Percentiles rank a stretch among this genome's conserved stretches.
Conservation (phyloP, 2,113 vertebrate species). For the Dicerorhinus sumatrensis region DNA sequence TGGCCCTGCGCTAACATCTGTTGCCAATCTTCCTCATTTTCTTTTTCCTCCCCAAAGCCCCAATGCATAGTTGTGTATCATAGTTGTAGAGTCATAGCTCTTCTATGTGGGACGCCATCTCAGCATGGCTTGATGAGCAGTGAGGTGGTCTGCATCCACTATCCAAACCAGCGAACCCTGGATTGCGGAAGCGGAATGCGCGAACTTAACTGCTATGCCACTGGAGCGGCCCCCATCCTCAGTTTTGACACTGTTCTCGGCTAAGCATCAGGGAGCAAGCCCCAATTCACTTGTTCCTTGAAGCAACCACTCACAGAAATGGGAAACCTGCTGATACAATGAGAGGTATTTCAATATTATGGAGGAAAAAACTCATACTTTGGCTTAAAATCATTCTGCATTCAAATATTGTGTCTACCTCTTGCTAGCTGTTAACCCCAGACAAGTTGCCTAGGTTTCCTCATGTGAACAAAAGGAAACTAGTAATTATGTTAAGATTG, state of each 20-base stretch:
- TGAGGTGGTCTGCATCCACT: no score
- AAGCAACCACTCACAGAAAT: neutral
- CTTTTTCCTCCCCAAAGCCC: no score
- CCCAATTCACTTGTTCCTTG: neutral
- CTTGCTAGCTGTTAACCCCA: neutral
- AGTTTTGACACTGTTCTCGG: neutral
- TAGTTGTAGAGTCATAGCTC: no score
- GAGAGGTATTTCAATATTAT: neutral
- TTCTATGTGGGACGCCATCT: no score
- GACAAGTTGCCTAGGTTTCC: neutral
- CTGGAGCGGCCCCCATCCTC: neutral
- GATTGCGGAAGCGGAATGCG: no score
- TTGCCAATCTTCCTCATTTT: no score
- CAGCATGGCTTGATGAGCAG: no score
- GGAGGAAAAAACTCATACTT: neutral
- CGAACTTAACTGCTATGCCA: no score
- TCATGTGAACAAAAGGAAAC: neutral
- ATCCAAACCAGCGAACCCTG: no score
- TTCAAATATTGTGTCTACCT: neutral
- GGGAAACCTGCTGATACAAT: neutral
- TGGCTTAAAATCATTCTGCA: neutral
- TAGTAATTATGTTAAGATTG: neutral
- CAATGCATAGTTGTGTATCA: no score
- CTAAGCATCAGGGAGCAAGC: neutral
- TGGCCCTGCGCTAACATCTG: no score